A percentile compares a stretch with the other conserved stretches of the same genome.
Evolutionary conservation across 2,888 invertebrate genomes (phyloP).

Genomic region (Erebia epiphron): DNA sequence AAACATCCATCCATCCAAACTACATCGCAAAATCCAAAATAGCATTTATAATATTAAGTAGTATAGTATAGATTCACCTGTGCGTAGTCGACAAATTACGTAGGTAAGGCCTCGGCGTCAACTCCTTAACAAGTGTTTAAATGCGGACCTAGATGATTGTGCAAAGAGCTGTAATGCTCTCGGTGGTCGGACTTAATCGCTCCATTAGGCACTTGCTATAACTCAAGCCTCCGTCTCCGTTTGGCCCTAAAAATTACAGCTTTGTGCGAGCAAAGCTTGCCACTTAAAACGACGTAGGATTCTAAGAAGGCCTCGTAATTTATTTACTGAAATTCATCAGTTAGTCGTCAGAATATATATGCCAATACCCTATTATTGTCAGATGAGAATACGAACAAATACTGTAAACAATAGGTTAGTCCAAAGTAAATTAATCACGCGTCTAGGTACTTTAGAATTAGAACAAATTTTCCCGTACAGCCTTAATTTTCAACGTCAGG

Average conservation of each 20-base stretch:
- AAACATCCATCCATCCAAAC: no score
- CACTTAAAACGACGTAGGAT: slow-evolving; percentile 81
- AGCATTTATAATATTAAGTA: no score
- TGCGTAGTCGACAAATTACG: no score
- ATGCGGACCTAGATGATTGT: neutral
- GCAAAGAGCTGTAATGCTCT: slow-evolving; percentile 40
- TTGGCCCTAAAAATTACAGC: slow-evolving; percentile 80
- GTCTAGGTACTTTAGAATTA: no score
- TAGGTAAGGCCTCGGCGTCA: no score
- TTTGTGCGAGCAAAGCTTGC: slow-evolving; percentile 80
- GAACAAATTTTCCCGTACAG: no score
- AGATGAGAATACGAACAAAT: no score
- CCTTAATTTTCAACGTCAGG: no score
- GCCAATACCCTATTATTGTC: neutral
- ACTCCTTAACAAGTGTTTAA: neutral
- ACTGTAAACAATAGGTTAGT: no score
- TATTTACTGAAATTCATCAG: slow-evolving; percentile 53
- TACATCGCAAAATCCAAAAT: no score
- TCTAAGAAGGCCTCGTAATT: slow-evolving; percentile 67
- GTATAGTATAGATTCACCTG: no score
- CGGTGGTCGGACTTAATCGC: slow-evolving; percentile 79
- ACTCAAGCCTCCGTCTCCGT: slow-evolving; percentile 79
- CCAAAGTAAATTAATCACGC: no score
- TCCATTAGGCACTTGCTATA: slow-evolving; percentile 82
- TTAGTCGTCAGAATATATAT: neutral